phyloP scores from a whole-genome alignment of 2,113 vertebrate species.

The Melanocharis versteri region DNA sequence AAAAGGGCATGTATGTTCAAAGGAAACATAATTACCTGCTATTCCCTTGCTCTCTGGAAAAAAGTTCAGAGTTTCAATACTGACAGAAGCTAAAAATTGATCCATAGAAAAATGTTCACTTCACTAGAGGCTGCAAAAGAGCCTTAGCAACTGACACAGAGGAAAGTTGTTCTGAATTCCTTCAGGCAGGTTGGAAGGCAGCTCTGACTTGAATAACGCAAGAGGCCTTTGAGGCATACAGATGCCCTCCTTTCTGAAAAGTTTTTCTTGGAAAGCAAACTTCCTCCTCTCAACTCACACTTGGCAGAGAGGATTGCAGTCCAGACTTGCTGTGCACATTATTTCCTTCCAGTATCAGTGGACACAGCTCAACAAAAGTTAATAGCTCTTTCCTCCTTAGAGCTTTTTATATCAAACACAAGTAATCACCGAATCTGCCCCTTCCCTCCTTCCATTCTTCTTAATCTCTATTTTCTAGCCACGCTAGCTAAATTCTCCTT shows the following conservation, averaged over 20 bases:
- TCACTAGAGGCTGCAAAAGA: slow-evolving; percentile 63
- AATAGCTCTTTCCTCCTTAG: background rate
- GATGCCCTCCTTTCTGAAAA: slow-evolving; percentile 68
- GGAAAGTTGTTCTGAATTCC: slow-evolving; percentile 69
- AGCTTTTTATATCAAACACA: background rate
- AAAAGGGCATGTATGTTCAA: slow-evolving; percentile 52
- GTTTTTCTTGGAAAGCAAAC: slow-evolving; percentile 64
- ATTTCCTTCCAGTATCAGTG: slow-evolving; percentile 15
- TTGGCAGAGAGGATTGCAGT: slow-evolving; percentile 36
- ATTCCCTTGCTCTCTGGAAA: slow-evolving; percentile 56
- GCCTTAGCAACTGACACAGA: slow-evolving; percentile 54
- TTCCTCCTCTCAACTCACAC: background rate
- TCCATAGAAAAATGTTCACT: slow-evolving; percentile 61
- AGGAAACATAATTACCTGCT: slow-evolving; percentile 59
- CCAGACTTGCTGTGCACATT: background rate
- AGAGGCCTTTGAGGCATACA: slow-evolving; percentile 65
- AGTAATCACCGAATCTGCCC: background rate
- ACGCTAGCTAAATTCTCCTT: background rate
- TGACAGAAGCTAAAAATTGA: slow-evolving; percentile 66
- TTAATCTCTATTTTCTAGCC: background rate
- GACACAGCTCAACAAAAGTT: slow-evolving; percentile 17
- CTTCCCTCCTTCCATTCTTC: background rate
- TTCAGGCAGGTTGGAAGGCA: slow-evolving; percentile 69
- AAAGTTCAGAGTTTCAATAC: slow-evolving; percentile 60
- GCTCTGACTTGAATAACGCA: slow-evolving; percentile 60